phyloP scores from a whole-genome alignment of 2,113 vertebrate species.

The Megalops atlanticus region DNA sequence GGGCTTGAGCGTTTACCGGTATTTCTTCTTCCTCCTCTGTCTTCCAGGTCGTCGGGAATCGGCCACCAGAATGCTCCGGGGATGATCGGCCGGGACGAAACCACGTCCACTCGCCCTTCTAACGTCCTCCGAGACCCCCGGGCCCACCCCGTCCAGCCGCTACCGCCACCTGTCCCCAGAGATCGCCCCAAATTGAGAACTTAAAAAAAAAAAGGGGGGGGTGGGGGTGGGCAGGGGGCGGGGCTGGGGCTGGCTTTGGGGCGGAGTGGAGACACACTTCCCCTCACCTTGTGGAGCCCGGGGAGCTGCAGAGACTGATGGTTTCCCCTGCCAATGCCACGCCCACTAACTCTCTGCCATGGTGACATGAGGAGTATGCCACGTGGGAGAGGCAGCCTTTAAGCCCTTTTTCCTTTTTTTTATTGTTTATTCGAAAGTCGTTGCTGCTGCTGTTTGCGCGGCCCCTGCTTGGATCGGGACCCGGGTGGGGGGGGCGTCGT shows the following conservation, averaged over 20 bases:
- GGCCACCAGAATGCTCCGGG: slow-evolving; percentile 49
- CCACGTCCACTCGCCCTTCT: not conserved
- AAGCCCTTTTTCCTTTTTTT: slow-evolving; percentile 19
- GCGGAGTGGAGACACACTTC: slow-evolving; percentile 49
- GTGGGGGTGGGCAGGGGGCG: slow-evolving; percentile 59
- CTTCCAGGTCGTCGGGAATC: slow-evolving; percentile 53
- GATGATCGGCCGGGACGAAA: slow-evolving; percentile 64
- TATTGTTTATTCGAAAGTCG: slow-evolving; percentile 60
- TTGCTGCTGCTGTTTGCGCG: slow-evolving; percentile 59
- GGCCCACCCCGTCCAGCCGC: too few relatives aligned
- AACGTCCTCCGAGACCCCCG: not conserved
- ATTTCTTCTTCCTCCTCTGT: slow-evolving; percentile 31
- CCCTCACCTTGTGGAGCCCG: slow-evolving; percentile 21
- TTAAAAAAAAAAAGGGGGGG: slow-evolving; percentile 37
- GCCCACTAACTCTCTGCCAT: slow-evolving; percentile 84
- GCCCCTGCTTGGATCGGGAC: not conserved
- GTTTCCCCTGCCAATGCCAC: slow-evolving; percentile 63
- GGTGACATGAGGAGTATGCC: slow-evolving; percentile 90
- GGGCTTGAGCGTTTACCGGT: not conserved
- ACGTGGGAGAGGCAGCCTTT: slow-evolving; percentile 68
- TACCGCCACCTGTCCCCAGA: slow-evolving; percentile 43
- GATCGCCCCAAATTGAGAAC: slow-evolving; percentile 55
- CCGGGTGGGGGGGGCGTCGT: slow-evolving; percentile 45
- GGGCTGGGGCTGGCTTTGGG: slow-evolving; percentile 52
- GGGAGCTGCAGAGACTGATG: slow-evolving; percentile 6